These are phyloP conservation scores for Phyllotis vaccarum DNA, from an alignment of 2,797 vertebrate species.

Conservation along the genomic window DNA sequence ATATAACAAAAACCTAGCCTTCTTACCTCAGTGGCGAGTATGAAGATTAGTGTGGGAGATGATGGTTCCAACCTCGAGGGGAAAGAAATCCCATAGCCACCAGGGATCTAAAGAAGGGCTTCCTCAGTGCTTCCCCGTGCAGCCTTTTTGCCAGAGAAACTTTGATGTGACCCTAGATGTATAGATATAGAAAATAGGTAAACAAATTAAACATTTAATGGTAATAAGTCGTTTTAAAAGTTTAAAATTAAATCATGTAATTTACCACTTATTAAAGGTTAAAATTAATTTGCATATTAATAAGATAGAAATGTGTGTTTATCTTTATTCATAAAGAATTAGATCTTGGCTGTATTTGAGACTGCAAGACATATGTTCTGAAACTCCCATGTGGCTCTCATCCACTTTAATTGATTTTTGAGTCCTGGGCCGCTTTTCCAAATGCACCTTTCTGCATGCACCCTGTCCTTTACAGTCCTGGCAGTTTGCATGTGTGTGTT, in stretches of 20 bases:
- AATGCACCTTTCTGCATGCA: neutral
- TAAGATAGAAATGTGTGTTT: neutral
- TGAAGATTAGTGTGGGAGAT: neutral
- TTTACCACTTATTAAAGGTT: neutral
- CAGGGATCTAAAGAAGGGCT: neutral
- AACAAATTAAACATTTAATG: neutral
- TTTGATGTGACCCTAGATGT: neutral
- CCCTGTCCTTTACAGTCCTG: neutral
- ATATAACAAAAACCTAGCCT: neutral
- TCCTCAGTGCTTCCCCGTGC: neutral
- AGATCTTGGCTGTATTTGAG: neutral
- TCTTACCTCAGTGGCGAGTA: neutral
- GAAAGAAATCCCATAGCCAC: neutral
- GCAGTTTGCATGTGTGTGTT: neutral
- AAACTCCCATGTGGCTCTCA: neutral
- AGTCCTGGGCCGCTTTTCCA: neutral
- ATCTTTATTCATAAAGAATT: neutral
- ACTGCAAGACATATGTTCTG: neutral
- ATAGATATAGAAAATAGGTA: neutral
- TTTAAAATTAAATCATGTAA: neutral
- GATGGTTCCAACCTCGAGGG: neutral
- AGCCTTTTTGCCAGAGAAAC: neutral
- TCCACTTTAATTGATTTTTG: neutral
- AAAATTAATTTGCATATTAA: neutral
- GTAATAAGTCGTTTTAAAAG: neutral